Evolutionary conservation across 2,888 invertebrate genomes (phyloP), one percentile per base, ranked within the genome.

Genomic region (Limnephilus marmoratus): DNA sequence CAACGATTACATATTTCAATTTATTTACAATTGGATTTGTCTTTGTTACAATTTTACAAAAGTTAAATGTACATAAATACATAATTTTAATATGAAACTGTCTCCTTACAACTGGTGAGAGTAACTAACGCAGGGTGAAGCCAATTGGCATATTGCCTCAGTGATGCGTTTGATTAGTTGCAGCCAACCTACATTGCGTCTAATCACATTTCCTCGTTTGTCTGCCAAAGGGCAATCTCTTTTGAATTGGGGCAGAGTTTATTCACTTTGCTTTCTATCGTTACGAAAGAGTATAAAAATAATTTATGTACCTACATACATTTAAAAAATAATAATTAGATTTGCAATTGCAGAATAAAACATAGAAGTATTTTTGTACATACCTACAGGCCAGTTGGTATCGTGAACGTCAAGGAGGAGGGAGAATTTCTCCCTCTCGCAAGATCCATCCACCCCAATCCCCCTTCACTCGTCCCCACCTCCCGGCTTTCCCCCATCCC

Each of bases 321-420:
- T 31, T 31, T 31, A 31, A 31, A 31, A 31, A 31, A 31, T 31
- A 1, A 31, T 4, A 81, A 31, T 34, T 12, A 82, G 34, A 15
- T 9, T 31, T 45, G 85, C 24, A 29, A 18, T 34, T 45, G 45
- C 29, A 45, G n/a, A 31, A 31, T 49, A 53, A 87, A 53, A 49
- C 18, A 18, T 29, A 18, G 45, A 49, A 86, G 31, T 94, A 95
- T 96, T 94, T 96, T 49, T 87, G 37, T 83, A 24, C 37, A 37
- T 94, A 96, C 94, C 94, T 95, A 96, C 96, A 96, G 96, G 96
- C 96, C 94, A 95, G 95, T 95, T 95, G 95, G 94, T 96, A 96
- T 95, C 96, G 96, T 94, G 95, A 95, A 94, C 95, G 95, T 94
- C 95, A 94, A 95, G 95, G 95, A 94, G 95, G 95, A 94, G 95